These are phyloP conservation scores for Maniola hyperantus DNA, from an alignment of 2,888 invertebrate species.

Conservation along the genomic window DNA sequence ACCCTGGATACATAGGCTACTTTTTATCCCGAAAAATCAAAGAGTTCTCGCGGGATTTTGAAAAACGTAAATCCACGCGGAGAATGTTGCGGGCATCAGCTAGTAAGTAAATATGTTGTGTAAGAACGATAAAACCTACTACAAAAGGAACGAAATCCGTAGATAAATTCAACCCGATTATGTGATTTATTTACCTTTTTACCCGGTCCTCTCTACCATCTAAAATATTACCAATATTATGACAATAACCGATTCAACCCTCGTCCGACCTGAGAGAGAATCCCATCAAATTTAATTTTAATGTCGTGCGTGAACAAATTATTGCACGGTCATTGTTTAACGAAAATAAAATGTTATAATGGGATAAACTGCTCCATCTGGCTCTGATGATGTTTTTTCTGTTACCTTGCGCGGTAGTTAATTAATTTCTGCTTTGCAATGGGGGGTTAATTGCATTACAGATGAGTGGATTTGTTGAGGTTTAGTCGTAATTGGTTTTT, in stretches of 20 bases:
- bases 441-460: constrained; percentile 66
- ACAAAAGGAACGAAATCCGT: constrained; percentile 15
- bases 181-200: constrained; percentile 67
- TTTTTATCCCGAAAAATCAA: too few relatives aligned
- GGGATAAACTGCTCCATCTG: constrained; percentile 64
- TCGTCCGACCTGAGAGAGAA: constrained; percentile 54
- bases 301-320: constrained; percentile 79
- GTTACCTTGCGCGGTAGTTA: constrained; percentile 63
- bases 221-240: constrained; percentile 73
- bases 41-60: too few relatives aligned
- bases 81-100: too few relatives aligned
- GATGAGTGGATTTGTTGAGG: constrained; percentile 63
- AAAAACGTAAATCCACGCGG: too few relatives aligned
- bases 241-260: constrained; percentile 67
- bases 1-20: too few relatives aligned
- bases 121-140: neutral
- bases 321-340: constrained; percentile 74
- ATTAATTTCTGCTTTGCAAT: constrained; percentile 64
- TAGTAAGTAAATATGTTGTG: neutral
- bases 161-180: constrained; percentile 62
- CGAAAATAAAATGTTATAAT: constrained; percentile 70
- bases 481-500: constrained; percentile 53
- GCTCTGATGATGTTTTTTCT: constrained; percentile 69
- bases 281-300: constrained; percentile 75
- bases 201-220: constrained; percentile 52